A percentile compares a stretch with the other conserved stretches of the same genome.
Evolutionary conservation across 2,888 invertebrate species (phyloP).

Genomic region (Coelinius sp.): DNA sequence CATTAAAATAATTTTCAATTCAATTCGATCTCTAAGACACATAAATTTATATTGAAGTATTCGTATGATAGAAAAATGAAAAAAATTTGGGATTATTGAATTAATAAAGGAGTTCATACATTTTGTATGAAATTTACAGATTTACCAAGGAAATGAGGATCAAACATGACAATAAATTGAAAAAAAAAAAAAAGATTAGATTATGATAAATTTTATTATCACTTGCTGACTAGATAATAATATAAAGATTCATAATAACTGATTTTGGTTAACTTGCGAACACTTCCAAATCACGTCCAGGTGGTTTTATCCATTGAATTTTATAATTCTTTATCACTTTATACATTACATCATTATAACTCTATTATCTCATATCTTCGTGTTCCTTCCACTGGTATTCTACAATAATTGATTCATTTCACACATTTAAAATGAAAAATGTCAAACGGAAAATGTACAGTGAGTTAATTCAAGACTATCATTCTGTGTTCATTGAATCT

Average conservation of each 20-base stretch:
- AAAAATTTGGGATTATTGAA: no score
- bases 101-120: no score
- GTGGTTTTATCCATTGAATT: slow-evolving; percentile 35
- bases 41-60: no score
- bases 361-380: background rate
- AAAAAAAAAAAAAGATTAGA: slow-evolving; percentile 49
- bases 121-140: no score
- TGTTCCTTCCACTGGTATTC: slow-evolving; percentile 1
- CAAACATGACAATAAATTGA: background rate
- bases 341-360: background rate
- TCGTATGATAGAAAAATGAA: no score
- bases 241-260: slow-evolving; percentile 69
- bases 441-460: slow-evolving; percentile 10
- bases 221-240: slow-evolving; percentile 70
- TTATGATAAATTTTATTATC: slow-evolving; percentile 70
- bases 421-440: slow-evolving; percentile 16
- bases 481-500: background rate
- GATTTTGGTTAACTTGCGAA: slow-evolving; percentile 55
- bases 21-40: no score
- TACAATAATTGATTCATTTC: slow-evolving; percentile 23
- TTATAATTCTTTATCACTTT: slow-evolving; percentile 14
- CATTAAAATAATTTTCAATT: slow-evolving; percentile 58
- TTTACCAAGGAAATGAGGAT: no score
- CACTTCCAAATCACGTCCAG: slow-evolving; percentile 39
- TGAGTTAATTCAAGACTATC: background rate